These are phyloP conservation scores for Aproaerema taeniolella DNA, from an alignment of 2,888 invertebrate genomes.

Conservation along the genomic window DNA sequence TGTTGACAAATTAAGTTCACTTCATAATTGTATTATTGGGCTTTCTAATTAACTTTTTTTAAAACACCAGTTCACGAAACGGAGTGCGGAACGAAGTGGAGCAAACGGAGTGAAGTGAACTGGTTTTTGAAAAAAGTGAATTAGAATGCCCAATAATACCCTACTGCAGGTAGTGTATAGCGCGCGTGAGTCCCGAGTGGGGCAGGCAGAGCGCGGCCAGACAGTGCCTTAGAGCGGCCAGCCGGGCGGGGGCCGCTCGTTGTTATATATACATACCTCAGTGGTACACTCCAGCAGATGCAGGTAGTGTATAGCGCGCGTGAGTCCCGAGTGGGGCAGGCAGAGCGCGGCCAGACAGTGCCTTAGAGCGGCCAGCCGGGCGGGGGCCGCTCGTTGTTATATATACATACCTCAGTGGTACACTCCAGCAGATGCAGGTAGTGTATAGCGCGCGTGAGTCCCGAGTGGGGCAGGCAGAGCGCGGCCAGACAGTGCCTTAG, in stretches of 20 bases:
- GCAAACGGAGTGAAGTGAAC: too few relatives aligned
- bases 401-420: not conserved
- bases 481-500: constrained; percentile 65
- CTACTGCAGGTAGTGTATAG: constrained; percentile 93
- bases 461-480: constrained; percentile 53
- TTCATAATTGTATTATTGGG: too few relatives aligned
- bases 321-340: constrained; percentile 76
- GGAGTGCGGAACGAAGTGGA: too few relatives aligned
- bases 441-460: constrained; percentile 90
- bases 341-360: constrained; percentile 63
- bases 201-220: constrained; percentile 61
- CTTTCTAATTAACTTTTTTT: too few relatives aligned
- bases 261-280: not conserved
- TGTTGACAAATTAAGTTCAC: too few relatives aligned
- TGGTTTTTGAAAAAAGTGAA: too few relatives aligned
- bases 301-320: constrained; percentile 92
- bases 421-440: constrained; percentile 82
- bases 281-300: constrained; percentile 52
- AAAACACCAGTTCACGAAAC: too few relatives aligned
- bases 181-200: constrained; percentile 84
- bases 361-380: constrained; percentile 49
- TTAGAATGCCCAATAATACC: too few relatives aligned
- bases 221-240: constrained; percentile 58
- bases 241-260: constrained; percentile 34
- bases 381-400: constrained; percentile 28